phyloP scores from a whole-genome alignment of 2,888 invertebrate genomes.

The Xestia rhomboidea region DNA sequence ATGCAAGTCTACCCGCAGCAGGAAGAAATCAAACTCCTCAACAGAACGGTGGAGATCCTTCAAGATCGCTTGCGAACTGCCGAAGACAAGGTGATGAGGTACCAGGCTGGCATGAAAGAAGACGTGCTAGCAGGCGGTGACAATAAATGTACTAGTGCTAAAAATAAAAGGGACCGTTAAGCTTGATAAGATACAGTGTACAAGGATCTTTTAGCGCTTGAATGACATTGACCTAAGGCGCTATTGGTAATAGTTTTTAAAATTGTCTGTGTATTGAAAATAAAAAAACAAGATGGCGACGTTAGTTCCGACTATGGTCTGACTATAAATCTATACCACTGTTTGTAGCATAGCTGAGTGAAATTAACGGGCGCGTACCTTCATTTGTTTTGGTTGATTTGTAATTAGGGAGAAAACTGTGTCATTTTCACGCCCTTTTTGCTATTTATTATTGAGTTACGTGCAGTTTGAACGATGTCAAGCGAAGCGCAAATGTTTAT shows the following conservation, averaged over 20 bases:
- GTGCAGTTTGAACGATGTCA: neutral
- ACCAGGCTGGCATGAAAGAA: slow-evolving; percentile 77
- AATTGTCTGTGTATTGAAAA: neutral
- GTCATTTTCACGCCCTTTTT: slow-evolving; percentile 3
- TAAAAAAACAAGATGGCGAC: neutral
- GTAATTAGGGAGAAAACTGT: slow-evolving; percentile 9
- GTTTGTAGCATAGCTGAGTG: neutral
- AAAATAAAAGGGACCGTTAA: slow-evolving; percentile 74
- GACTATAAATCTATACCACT: neutral
- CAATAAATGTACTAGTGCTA: slow-evolving; percentile 68
- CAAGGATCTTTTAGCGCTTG: neutral
- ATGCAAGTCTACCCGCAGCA: slow-evolving; percentile 90
- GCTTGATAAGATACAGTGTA: neutral
- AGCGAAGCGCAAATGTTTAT: slow-evolving; percentile 3
- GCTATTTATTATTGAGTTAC: neutral
- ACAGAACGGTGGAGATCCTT: slow-evolving; percentile 89
- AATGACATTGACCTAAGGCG: neutral
- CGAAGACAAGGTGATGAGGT: slow-evolving; percentile 82
- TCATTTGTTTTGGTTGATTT: slow-evolving; percentile 24
- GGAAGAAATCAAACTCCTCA: slow-evolving; percentile 91
- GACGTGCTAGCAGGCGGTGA: slow-evolving; percentile 84
- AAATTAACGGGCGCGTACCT: neutral
- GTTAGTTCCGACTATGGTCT: neutral
- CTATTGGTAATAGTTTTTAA: neutral
- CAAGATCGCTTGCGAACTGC: slow-evolving; percentile 82